Base-by-base conservation (phyloP, 1,140 invertebrate species). In the Drosophila pandora region DNA sequence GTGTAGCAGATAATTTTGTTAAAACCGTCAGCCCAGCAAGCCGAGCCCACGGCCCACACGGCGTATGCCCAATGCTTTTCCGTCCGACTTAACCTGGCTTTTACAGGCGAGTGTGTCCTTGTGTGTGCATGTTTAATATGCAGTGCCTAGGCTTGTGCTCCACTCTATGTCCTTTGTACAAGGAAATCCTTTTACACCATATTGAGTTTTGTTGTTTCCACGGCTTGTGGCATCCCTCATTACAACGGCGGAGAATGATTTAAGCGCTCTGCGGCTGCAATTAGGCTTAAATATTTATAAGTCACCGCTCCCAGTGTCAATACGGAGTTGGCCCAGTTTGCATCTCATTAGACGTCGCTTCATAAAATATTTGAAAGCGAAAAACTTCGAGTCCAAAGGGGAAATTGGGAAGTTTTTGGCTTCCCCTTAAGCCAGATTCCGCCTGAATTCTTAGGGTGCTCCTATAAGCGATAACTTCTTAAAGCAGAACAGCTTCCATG, bases 121-220 rank as follows among this genome's bases (percentile, higher is more conserved):
- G 22, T 57, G 45, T 74, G 23, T 53, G 28, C 53, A 41, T 63
- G 55, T 64, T 81, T 85, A 63, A 78, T 80, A 71, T 65, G 74
- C 64, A 64, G 59, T 74, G 73, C 28, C 68, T 56, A 68, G 83
- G 69, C 83, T 52, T 68, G 65, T 64, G 52, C 71, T 32, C 30
- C 4, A 7, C 17, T 9, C 17, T 13, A 53, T 34, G 50, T 17
- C 17, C 30, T 23, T 53, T 45, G 32, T 65, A 74, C 71, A 87
- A 87, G 82, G 55, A 87, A 87, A 87, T 87, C 82, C 82, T 87
- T 87, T 87, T 87, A 88, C 75, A 64, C 48, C 83, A 81, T 47
- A 76, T 82, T 71, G 82, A 75, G 83, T 61, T 87, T 55, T 64
- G 78, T 64, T 85, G 57, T 63, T 65, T 62, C 22, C 62, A 12